Evolutionary conservation across 2,888 invertebrate species (phyloP), one percentile per base, ranked within the genome.

Genomic region (Pristionchus fissidentatus): DNA sequence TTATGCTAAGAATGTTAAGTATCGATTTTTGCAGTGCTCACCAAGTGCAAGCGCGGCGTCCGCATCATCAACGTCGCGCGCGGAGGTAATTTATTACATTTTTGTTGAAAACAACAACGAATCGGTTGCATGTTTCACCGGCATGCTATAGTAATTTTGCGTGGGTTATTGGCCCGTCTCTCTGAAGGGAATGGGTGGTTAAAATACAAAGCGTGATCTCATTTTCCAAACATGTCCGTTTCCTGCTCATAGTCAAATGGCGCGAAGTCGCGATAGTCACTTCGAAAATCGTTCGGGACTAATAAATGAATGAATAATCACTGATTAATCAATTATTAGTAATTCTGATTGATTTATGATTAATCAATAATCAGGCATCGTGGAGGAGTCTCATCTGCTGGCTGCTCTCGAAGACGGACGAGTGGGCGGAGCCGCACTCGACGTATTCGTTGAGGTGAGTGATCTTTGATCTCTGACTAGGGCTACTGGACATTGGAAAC

Each of bases 61-160:
- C 95, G 95, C 88, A 95, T 99, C 35, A 94, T 99, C 22, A 99
- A 99, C 93, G 97, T 97, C 0, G 98, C 98, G 2, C 95, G 99
- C 70, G 98, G 98, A 57, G 98, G 79, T 79, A 32, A 32, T 41
- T 35, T 13, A 26, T 70, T 70, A 26, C 70, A 41, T n/a, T 15
- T 13, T 62, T 62, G 10, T 2, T 35, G 1, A 29, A 22, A 60
- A 32, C 1, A 32, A 10, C 19, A 35, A 62, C 22, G 55, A 7
- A 26, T 26, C 29, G 13, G 57, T 7, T 26, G 29, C 55, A 55
- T 55, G n/a, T 26, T 57, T 10, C 57, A 4, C 57, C 3, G n/a
- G 8, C 26, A 5, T 52, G 52, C 29, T 26, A n/a, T 10, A 57
- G 29, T 26, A 57, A 8, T 57, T 3, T 57, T 57, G 15, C 8